Evolutionary conservation across 2,888 invertebrate species (phyloP).

Genomic region (Tipula vernalis): DNA sequence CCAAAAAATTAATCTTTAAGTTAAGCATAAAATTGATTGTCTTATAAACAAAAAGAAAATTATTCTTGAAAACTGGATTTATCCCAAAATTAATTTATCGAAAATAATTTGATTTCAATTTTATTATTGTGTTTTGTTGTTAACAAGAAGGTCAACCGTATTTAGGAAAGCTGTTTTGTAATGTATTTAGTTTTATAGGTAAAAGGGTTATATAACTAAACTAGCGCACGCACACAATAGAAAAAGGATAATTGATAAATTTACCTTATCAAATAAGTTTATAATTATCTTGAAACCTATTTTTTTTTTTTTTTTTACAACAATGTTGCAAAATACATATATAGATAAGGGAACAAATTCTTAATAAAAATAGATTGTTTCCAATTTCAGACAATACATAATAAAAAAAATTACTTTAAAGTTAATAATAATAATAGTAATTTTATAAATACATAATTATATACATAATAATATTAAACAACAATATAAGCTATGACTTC

Average conservation of each 20-base stretch:
- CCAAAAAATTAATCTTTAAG: neutral
- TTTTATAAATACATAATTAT: neutral
- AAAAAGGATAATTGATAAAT: neutral
- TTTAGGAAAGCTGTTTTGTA: neutral
- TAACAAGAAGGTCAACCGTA: neutral
- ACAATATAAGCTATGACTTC: neutral
- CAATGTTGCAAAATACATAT: neutral
- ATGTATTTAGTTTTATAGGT: neutral
- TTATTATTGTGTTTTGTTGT: neutral
- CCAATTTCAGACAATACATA: neutral
- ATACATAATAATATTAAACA: neutral
- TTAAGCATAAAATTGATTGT: neutral
- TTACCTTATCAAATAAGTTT: neutral
- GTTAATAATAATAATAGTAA: neutral
- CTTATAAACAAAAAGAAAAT: neutral
- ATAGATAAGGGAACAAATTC: neutral
- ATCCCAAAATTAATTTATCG: neutral
- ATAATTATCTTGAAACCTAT: neutral
- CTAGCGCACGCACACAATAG: neutral
- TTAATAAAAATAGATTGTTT: neutral
- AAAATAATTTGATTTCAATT: neutral
- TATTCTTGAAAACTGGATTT: neutral
- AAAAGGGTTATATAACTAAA: neutral
- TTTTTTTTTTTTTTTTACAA: neutral
- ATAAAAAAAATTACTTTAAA: neutral